Evolutionary conservation across 2,888 invertebrate genomes (phyloP).

Genomic region (Yponomeuta malinellus): DNA sequence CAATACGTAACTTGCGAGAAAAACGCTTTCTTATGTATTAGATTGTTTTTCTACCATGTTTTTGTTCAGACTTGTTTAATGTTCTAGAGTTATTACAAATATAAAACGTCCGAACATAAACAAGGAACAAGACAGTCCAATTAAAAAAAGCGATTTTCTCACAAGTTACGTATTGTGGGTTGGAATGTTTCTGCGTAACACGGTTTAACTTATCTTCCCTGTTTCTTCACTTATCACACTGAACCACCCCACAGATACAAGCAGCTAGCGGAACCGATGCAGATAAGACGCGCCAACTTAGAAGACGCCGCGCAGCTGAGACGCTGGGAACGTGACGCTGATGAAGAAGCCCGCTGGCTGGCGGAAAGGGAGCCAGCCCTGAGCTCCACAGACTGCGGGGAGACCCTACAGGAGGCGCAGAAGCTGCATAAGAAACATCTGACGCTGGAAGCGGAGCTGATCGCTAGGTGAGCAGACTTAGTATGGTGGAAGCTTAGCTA

Average conservation of each 20-base stretch:
- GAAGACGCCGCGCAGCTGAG: conserved; percentile 92
- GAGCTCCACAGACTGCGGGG: conserved; percentile 36
- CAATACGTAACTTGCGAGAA: too few species aligned
- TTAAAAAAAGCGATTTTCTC: too few species aligned
- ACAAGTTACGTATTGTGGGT: too few species aligned
- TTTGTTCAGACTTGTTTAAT: too few species aligned
- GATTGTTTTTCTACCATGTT: too few species aligned
- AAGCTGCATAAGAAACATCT: conserved; percentile 92
- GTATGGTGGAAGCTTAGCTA: too few species aligned
- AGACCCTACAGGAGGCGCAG: conserved; percentile 81
- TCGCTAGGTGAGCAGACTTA: conserved; percentile 90
- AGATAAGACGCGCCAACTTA: conserved; percentile 92
- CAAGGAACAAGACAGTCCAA: too few species aligned
- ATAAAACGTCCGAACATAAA: too few species aligned
- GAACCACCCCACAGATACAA: conserved; percentile 74
- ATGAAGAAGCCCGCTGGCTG: conserved; percentile 96
- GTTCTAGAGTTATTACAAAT: too few species aligned
- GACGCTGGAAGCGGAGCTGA: conserved; percentile 87
- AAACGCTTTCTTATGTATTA: too few species aligned
- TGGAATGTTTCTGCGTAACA: too few species aligned
- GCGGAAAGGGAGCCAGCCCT: conserved; percentile 53
- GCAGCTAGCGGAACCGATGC: conserved; percentile 91
- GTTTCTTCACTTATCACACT: not conserved
- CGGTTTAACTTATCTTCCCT: too few species aligned
- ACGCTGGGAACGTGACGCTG: conserved; percentile 93